These are phyloP conservation scores for Odontomyia ornata DNA, from an alignment of 2,888 invertebrate genomes.

Conservation along the genomic window DNA sequence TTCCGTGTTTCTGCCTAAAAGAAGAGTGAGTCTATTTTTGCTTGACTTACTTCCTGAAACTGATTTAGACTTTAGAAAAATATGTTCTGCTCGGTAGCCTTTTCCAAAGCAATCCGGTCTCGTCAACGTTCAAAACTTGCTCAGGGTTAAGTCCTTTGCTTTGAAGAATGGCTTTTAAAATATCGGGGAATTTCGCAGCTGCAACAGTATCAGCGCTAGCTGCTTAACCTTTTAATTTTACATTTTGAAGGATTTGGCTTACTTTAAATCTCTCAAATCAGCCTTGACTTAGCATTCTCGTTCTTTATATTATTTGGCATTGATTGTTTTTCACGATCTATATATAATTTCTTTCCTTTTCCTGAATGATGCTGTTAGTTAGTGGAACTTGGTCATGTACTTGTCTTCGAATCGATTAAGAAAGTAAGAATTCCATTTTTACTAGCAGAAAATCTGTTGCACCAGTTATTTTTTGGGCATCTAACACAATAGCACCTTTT, in stretches of 20 bases:
- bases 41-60: not conserved
- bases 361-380: not conserved
- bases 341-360: not conserved
- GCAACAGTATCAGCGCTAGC: not conserved
- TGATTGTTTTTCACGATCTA: slow-evolving; percentile 12
- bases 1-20: not conserved
- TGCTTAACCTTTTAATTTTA: not conserved
- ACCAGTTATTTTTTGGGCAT: not conserved
- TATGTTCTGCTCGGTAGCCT: slow-evolving; percentile 11
- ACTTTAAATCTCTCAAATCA: slow-evolving; percentile 33
- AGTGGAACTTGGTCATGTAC: not conserved
- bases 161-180: slow-evolving; percentile 28
- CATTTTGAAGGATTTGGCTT: slow-evolving; percentile 8
- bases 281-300: slow-evolving; percentile 8
- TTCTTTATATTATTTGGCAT: slow-evolving; percentile 13
- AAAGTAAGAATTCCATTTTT: no score
- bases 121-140: slow-evolving; percentile 17
- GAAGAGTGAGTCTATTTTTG: not conserved
- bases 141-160: slow-evolving; percentile 7
- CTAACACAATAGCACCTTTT: not conserved
- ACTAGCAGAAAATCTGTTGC: no score
- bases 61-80: slow-evolving; percentile 1
- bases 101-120: not conserved
- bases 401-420: not conserved
- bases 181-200: not conserved